Conservation (phyloP, 2,888 invertebrate species). For the Acleris holmiana region DNA sequence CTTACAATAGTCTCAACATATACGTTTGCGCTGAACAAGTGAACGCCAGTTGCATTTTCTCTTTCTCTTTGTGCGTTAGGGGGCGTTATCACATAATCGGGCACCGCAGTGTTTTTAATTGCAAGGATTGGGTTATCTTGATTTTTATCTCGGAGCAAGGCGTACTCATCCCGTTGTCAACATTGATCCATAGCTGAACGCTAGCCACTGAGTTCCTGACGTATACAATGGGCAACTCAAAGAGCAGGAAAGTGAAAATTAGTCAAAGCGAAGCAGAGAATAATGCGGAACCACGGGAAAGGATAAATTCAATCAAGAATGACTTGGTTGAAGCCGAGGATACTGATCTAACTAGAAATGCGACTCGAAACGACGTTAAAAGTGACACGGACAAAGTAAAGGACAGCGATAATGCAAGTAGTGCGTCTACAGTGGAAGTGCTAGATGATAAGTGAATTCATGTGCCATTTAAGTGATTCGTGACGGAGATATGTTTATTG, state of each 20-base stretch:
- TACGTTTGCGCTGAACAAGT: constrained; percentile 64
- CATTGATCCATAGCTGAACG: constrained; percentile 38
- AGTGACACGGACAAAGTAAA: constrained; percentile 54
- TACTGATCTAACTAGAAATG: constrained; percentile 14
- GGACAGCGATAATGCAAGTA: constrained; percentile 72
- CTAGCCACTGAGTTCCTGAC: constrained; percentile 41
- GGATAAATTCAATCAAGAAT: constrained; percentile 67
- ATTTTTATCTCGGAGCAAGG: constrained; percentile 45
- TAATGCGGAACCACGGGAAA: constrained; percentile 55
- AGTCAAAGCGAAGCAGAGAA: constrained; percentile 58
- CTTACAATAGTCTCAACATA: constrained; percentile 59
- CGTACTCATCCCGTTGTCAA: constrained; percentile 41
- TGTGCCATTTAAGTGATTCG: constrained; percentile 16
- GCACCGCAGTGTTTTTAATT: constrained; percentile 54
- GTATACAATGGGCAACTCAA: constrained; percentile 74
- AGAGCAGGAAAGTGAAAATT: constrained; percentile 76
- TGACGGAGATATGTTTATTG: background rate
- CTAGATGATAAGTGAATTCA: constrained; percentile 71
- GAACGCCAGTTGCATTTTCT: constrained; percentile 67
- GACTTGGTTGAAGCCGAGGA: constrained; percentile 55
- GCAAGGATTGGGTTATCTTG: constrained; percentile 46
- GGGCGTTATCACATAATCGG: constrained; percentile 54
- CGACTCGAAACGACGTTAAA: constrained; percentile 38
- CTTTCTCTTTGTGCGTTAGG: constrained; percentile 63
- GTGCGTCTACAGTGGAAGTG: constrained; percentile 78